Evolutionary conservation across 2,113 vertebrate species (phyloP).

Genomic region (Capreolus pygargus): DNA sequence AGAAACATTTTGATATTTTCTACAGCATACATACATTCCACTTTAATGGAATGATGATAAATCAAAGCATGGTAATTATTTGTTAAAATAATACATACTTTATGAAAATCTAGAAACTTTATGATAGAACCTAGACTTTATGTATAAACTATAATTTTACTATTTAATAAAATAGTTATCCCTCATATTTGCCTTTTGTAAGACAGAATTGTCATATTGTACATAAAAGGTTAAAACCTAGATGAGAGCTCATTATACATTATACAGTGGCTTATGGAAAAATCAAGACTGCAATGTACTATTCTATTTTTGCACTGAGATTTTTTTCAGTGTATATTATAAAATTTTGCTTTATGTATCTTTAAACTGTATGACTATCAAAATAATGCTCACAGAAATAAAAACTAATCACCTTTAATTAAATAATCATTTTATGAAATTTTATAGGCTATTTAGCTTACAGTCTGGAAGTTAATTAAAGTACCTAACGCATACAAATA

Average conservation of each 20-base stretch:
- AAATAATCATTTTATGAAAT: neutral
- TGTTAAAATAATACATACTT: neutral
- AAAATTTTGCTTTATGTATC: neutral
- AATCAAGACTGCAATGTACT: neutral
- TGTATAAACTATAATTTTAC: neutral
- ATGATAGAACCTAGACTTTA: neutral
- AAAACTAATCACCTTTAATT: neutral
- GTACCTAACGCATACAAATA: neutral
- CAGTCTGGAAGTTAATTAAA: neutral
- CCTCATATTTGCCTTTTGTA: neutral
- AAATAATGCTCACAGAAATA: neutral
- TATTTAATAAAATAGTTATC: neutral
- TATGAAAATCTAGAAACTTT: neutral
- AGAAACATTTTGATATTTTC: neutral
- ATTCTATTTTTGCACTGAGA: neutral
- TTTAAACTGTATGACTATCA: neutral
- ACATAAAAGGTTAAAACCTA: neutral
- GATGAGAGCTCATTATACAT: neutral
- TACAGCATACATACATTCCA: neutral
- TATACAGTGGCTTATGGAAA: neutral
- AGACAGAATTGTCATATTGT: neutral
- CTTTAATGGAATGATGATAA: neutral
- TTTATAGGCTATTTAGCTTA: neutral
- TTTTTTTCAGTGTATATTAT: neutral
- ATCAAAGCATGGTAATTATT: neutral